phyloP scores from a whole-genome alignment of 2,797 vertebrate genomes.

The Gallinago nigripennis region DNA sequence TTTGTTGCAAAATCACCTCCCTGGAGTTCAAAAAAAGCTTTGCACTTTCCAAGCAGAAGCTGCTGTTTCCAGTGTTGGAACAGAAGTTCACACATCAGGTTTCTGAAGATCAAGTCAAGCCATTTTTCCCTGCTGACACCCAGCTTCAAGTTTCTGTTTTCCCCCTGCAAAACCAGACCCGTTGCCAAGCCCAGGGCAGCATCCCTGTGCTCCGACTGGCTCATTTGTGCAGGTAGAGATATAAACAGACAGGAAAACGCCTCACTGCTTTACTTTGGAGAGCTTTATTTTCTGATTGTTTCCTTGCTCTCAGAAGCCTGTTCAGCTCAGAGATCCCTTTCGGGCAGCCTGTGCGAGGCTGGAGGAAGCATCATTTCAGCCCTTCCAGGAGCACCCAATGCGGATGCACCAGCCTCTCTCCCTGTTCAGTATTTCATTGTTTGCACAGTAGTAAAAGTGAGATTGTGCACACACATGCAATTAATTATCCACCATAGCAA shows the following conservation, averaged over 20 bases:
- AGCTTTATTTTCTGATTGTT: neutral
- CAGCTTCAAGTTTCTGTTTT: neutral
- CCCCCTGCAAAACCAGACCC: neutral
- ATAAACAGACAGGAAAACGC: neutral
- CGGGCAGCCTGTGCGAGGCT: neutral
- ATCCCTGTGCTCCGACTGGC: neutral
- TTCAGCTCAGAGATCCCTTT: neutral
- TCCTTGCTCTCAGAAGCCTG: neutral
- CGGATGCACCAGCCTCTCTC: neutral
- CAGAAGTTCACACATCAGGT: neutral
- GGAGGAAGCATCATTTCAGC: neutral
- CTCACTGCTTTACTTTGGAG: neutral
- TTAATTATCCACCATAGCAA: neutral
- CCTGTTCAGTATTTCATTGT: neutral
- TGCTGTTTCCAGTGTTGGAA: neutral
- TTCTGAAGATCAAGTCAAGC: neutral
- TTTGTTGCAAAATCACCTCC: neutral
- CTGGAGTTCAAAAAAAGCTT: neutral
- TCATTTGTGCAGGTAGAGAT: neutral
- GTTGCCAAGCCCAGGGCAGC: neutral
- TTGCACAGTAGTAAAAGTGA: constrained; percentile 2
- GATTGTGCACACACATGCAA: neutral
- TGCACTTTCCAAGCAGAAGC: neutral
- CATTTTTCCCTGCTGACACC: neutral
- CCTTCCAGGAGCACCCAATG: neutral